These are phyloP conservation scores for Alcedo quadribrachys DNA, from an alignment of 2,797 vertebrate genomes.

Conservation along the genomic window DNA sequence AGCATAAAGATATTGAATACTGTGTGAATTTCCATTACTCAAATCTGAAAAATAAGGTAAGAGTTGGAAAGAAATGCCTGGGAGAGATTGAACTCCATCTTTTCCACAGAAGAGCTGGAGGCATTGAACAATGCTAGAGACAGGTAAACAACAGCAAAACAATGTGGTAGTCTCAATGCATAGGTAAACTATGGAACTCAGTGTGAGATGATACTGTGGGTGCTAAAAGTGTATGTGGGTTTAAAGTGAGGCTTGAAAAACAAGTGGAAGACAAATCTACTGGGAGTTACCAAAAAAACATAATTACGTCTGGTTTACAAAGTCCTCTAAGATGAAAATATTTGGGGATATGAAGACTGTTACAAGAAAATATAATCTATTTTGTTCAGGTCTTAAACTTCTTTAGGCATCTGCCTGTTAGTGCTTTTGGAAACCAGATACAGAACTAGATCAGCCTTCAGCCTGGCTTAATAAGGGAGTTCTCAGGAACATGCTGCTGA, in stretches of 20 bases:
- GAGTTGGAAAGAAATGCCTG: not conserved
- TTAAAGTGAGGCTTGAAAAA: not conserved
- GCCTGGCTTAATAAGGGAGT: not conserved
- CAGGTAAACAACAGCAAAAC: not conserved
- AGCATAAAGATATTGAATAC: conserved; percentile 33
- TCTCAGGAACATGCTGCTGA: not conserved
- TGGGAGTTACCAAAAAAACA: not conserved
- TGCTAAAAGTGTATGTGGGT: not conserved
- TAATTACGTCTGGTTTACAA: not conserved
- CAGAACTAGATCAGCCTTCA: not conserved
- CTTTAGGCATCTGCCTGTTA: not conserved
- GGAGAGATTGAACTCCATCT: not conserved
- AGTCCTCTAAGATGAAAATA: not conserved
- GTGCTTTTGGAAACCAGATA: not conserved
- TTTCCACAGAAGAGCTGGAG: not conserved
- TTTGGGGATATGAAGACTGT: not conserved
- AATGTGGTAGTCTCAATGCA: not conserved
- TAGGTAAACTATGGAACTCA: not conserved
- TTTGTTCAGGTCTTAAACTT: not conserved
- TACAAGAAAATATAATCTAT: not conserved
- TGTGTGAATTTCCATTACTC: conserved; percentile 37
- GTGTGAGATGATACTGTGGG: not conserved
- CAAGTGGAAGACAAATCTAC: not conserved
- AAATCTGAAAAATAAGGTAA: conserved; percentile 4
- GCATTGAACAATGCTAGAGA: not conserved